Evolutionary conservation across 2,797 vertebrate species (phyloP), one percentile per base, ranked within the genome.

Genomic region (Lophotriccus pileatus): DNA sequence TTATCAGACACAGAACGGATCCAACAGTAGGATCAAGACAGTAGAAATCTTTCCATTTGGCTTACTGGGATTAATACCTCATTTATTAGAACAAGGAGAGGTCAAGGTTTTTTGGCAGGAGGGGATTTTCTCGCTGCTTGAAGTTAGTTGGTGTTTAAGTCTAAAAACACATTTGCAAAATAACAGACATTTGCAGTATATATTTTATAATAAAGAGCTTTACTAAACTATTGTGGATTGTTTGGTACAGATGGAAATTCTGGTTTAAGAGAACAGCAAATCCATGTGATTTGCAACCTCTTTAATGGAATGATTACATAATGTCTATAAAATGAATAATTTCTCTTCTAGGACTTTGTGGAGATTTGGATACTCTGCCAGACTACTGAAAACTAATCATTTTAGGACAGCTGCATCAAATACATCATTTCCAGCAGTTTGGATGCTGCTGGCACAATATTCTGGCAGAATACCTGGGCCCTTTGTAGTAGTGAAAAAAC

Each of bases 321-420:
- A 97, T 80, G 92, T 97, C 94, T 97, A 94, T 95, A 96, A 97
- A 93, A 89, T 90, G 92, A 94, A 50, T 95, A 72, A 95, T 95
- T 96, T 94, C 87, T 95, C 92, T 97, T 97, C 83, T 93, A 98
- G 97, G 96, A 94, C 94, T 93, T 96, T 97, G 78, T 87, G 94
- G 95, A 96, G 78, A 87, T 94, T 93, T 79, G 92, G 80, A 81
- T 95, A 94, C 84, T 94, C 80, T 94, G 94, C 94, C 96, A 95
- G 93, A 90, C 93, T 97, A 96, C 93, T 97, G 92, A 96, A 97
- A 96, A 87, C 81, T 64, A 92, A 93, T 92, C 62, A 77, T 84
- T 95, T 81, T 89, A 85, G 81, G 88, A 87, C 90, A 96, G 82
- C 91, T 95, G 84, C 94, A 90, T 94, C 95, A 55, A 76, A 95